A percentile compares a stretch with the other conserved stretches of the same genome.
Conservation (phyloP, 2,113 vertebrate species). For the Ahaetulla prasina region DNA sequence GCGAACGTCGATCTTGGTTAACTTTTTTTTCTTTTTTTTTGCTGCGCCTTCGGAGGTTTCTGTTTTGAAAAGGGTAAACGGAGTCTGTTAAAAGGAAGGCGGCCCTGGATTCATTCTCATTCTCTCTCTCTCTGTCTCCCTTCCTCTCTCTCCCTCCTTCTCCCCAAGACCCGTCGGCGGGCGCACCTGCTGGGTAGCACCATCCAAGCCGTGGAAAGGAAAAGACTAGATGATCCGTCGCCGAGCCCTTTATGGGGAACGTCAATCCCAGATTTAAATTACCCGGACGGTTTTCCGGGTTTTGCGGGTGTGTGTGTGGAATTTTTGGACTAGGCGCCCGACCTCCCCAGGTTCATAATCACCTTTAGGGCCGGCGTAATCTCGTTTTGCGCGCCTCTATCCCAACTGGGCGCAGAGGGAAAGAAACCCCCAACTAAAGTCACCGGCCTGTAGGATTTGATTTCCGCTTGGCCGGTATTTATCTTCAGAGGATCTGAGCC, state of each 20-base stretch:
- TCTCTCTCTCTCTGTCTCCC: neutral
- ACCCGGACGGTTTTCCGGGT: neutral
- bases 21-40: slow-evolving; percentile 58
- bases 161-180: neutral
- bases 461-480: neutral
- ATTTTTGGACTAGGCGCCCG: neutral
- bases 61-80: neutral
- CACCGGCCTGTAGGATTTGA: neutral
- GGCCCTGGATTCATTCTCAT: neutral
- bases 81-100: neutral
- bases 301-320: too few relatives aligned
- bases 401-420: neutral
- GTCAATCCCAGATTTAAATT: neutral
- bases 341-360: neutral
- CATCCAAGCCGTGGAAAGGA: too few relatives aligned
- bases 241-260: neutral
- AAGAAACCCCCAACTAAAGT: neutral
- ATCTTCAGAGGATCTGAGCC: too few relatives aligned
- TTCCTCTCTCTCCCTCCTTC: too few relatives aligned
- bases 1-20: slow-evolving; percentile 65
- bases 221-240: too few relatives aligned
- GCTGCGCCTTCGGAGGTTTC: slow-evolving; percentile 29
- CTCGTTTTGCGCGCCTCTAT: neutral
- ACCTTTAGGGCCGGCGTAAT: neutral
- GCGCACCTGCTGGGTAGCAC: neutral